Percentiles rank a stretch among this genome's conserved stretches.
Evolutionary conservation across 2,113 vertebrate genomes (phyloP).

Genomic region (Leptodactylus fuscus): DNA sequence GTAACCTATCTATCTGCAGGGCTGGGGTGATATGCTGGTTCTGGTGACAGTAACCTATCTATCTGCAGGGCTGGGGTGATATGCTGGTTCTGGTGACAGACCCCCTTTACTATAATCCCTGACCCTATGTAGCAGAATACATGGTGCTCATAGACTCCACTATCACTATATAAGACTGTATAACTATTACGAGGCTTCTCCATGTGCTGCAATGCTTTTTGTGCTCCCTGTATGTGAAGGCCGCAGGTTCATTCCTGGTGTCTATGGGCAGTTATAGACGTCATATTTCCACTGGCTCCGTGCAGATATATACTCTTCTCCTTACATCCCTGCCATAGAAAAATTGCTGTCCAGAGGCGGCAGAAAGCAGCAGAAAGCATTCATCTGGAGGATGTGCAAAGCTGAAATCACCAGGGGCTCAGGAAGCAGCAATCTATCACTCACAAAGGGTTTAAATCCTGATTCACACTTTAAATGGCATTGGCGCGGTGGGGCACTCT

Average conservation of each 20-base stretch:
- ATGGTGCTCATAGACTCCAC: too few species aligned
- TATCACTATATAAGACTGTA: too few species aligned
- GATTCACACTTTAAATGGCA: slow-evolving; percentile 69
- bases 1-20: too few species aligned
- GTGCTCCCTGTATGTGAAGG: neutral
- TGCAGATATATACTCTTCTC: neutral
- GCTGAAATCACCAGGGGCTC: slow-evolving; percentile 26
- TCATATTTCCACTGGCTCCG: neutral
- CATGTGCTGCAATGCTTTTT: neutral
- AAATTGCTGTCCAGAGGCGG: neutral
- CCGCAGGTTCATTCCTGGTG: neutral
- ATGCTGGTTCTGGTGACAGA: too few species aligned
- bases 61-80: too few species aligned
- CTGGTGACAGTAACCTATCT: too few species aligned
- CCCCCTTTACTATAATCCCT: too few species aligned
- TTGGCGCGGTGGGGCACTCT: slow-evolving; percentile 7
- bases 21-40: too few species aligned
- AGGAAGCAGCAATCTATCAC: slow-evolving; percentile 64
- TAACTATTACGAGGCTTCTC: neutral
- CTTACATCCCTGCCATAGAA: too few species aligned
- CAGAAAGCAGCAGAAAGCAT: slow-evolving; percentile 4
- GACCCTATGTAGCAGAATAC: too few species aligned
- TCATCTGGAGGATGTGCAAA: slow-evolving; percentile 28
- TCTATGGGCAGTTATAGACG: neutral
- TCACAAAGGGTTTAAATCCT: slow-evolving; percentile 71